Conservation (phyloP, 2,113 vertebrate species). For the Alosa alosa region DNA sequence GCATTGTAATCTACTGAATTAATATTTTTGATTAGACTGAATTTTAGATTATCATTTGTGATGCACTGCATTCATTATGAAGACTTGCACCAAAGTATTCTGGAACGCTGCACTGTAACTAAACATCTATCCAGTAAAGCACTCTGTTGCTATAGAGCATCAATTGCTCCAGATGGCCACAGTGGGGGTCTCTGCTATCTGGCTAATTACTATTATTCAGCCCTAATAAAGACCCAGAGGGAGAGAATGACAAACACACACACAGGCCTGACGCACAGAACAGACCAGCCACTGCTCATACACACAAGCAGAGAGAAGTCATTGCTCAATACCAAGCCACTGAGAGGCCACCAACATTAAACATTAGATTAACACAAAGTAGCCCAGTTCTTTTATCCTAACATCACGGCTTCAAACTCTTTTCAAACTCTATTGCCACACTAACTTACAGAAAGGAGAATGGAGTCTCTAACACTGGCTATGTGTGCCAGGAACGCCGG, state of each 20-base stretch:
- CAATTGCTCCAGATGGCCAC: slow-evolving; percentile 11
- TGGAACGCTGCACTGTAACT: background rate
- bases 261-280: too few species aligned
- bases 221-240: slow-evolving; percentile 12
- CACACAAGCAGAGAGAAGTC: too few species aligned
- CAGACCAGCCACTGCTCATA: too few species aligned
- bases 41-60: too few species aligned
- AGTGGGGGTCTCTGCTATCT: background rate
- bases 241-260: background rate
- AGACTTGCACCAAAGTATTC: background rate
- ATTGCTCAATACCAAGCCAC: background rate
- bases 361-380: background rate
- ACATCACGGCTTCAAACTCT: too few species aligned
- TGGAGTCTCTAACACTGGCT: too few species aligned
- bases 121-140: background rate
- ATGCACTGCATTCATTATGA: background rate
- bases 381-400: too few species aligned
- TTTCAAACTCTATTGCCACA: too few species aligned
- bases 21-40: too few species aligned
- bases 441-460: too few species aligned
- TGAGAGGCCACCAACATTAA: background rate
- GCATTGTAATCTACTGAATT: too few species aligned
- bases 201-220: slow-evolving; percentile 4
- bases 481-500: too few species aligned
- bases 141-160: background rate